Base-by-base conservation (phyloP, 2,797 vertebrate genomes). In the Synanceia verrucosa region DNA sequence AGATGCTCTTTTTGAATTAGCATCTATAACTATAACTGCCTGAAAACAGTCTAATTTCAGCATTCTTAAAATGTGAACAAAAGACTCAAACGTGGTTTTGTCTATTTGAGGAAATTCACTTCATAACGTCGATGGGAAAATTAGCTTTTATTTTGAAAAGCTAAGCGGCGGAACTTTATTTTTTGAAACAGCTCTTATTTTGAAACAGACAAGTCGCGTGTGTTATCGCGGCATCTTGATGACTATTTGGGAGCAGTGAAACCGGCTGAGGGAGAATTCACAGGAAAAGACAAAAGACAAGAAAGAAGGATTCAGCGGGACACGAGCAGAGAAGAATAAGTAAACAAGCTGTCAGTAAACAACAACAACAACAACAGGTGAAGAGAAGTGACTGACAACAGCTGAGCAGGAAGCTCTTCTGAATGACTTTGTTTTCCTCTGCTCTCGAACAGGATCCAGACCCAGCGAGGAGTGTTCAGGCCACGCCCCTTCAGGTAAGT, bases 401-500 rank as follows among this genome's bases (percentile, higher is more conserved):
- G n/a, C n/a, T n/a, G n/a, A n/a, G n/a, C n/a, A n/a, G n/a, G n/a
- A n/a, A n/a, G n/a, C n/a, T n/a, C n/a, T n/a, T n/a, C n/a, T n/a
- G n/a, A n/a, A n/a, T n/a, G n/a, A n/a, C n/a, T n/a, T n/a, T n/a
- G n/a, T n/a, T n/a, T n/a, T n/a, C n/a, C n/a, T n/a, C n/a, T n/a
- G n/a, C n/a, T n/a, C n/a, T n/a, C n/a, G n/a, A n/a, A 48, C 57
- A 36, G 24, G 37, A 72, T 48, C 44, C 53, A 31, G 28, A 67
- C 13, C 63, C n/a, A 10, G 18, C 36, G 23, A 75, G 81, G 77
- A 81, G 84, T 21, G 70, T 24, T 46, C 23, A 56, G 44, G 62
- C 75, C 71, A 63, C 87, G 59, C 87, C 87, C 81, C 75, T 29
- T 70, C 73, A 79, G 80, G 78, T 79, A 70, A 9, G n/a, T n/a